Evolutionary conservation across 1,140 invertebrate genomes (phyloP).

Genomic region (Cydia splendana): DNA sequence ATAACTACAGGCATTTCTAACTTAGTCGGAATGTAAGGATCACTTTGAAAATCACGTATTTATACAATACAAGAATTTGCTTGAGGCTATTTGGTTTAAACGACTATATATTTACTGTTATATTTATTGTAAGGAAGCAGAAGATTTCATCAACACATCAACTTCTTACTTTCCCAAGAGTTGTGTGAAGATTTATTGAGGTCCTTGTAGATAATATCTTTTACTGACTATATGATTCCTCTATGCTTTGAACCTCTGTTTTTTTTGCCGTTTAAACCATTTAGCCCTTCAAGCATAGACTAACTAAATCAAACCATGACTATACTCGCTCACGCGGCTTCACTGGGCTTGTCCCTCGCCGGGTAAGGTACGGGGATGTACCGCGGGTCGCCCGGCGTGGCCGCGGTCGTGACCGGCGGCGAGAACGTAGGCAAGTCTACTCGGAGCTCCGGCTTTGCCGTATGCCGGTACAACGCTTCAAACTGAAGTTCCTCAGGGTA

Average conservation of each 20-base stretch:
- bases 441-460: conserved; percentile 59
- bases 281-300: background rate
- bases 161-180: background rate
- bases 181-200: background rate
- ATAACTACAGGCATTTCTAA: conserved; percentile 1
- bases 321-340: conserved; percentile 32
- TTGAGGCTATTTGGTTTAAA: background rate
- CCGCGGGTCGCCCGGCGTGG: conserved; percentile 38
- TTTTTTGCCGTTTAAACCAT: background rate
- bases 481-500: conserved; percentile 76
- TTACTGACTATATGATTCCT: background rate
- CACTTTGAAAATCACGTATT: conserved; percentile 12
- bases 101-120: background rate
- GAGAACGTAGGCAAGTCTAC: conserved; percentile 75
- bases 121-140: background rate
- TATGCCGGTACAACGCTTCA: conserved; percentile 72
- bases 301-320: conserved; percentile 18
- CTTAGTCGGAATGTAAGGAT: conserved; percentile 16
- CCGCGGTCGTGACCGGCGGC: conserved; percentile 58
- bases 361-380: conserved; percentile 53
- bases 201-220: background rate
- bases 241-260: background rate
- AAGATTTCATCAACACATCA: background rate
- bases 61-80: conserved; percentile 10
- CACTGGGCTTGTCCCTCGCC: conserved; percentile 32